A percentile compares a stretch with the other conserved stretches of the same genome.
These are phyloP conservation scores for Tragelaphus buxtoni DNA, from an alignment of 2,113 vertebrate genomes.

Conservation along the genomic window DNA sequence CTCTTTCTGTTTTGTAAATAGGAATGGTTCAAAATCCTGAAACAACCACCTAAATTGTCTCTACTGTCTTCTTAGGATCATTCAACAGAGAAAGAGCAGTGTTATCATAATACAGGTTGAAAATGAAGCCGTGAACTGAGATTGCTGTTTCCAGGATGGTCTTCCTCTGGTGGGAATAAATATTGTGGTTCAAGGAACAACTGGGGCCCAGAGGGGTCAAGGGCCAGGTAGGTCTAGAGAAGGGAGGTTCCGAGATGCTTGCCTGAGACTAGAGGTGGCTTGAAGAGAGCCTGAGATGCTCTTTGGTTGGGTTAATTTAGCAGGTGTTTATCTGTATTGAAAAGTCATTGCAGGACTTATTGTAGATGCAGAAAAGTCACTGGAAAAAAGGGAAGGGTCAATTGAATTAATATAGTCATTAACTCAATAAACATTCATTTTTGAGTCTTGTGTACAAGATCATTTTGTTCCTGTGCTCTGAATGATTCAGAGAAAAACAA, in stretches of 20 bases:
- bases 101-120: background rate
- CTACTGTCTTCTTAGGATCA: background rate
- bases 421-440: background rate
- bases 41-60: background rate
- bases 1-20: background rate
- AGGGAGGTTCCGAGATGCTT: background rate
- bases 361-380: background rate
- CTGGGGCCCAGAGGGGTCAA: rapidly evolving
- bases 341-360: background rate
- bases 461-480: background rate
- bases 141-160: rapidly evolving
- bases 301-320: background rate
- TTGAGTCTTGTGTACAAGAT: background rate
- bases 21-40: background rate
- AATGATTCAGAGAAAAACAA: constrained; percentile 32
- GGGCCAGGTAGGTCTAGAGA: background rate
- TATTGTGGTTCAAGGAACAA: background rate
- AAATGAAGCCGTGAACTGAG: background rate
- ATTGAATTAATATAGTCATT: background rate
- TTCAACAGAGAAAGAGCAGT: background rate
- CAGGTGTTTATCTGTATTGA: background rate
- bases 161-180: background rate
- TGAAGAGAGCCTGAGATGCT: background rate
- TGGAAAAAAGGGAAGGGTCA: background rate
- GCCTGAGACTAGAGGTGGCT: background rate